Base-by-base conservation (phyloP, 2,797 vertebrate species). In the Oryzias sinensis region DNA sequence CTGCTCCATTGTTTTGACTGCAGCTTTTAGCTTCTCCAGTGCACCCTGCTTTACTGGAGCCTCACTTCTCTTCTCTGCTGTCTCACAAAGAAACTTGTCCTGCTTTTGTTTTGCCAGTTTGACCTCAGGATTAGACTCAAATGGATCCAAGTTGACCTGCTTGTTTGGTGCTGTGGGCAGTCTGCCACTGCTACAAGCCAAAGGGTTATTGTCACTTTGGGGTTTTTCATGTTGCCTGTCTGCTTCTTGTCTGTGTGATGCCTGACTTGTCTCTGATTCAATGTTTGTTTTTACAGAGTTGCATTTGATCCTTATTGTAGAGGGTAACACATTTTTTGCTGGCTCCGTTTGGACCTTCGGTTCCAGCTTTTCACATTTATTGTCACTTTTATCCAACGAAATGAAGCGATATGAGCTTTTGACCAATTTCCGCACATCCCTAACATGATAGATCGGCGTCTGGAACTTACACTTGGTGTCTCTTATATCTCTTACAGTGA, bases 1-100 rank as follows among this genome's bases (percentile, higher is more conserved):
- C 75, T 98, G 93, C 61, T 99, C 97, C 97, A 99, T 99, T 2
- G 95, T 97, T 78, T 94, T 92, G 37, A 99, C 97, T 0, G 97
- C 97, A 0, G 97, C 97, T 6, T 94, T 96, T 25, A 99, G 89
- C 81, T 98, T 98, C 87, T 98, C 94, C 62, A 98, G 76, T 0
- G 96, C 97, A 0, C 92, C 94, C 46, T 94, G 92, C 49, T 94
- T 93, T 0, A 89, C 77, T 52, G 84, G 81, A 0, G 86, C 79
- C 49, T 94, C 92, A 24, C 69, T 60, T 56, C 82, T 85, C 57
- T 89, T 91, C 1, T 94, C 93, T 13, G 84, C 72, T 1, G 62
- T 53, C 45, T 86, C 89, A 0, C 77, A 75, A 1, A 71, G 49
- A 56, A 81, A 78, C 51, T 68, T 94, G 42, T 91, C 93, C 66